A percentile compares a stretch with the other conserved stretches of the same genome.
Conservation (phyloP, 1,140 invertebrate genomes). For the Diorhabda carinulata region DNA sequence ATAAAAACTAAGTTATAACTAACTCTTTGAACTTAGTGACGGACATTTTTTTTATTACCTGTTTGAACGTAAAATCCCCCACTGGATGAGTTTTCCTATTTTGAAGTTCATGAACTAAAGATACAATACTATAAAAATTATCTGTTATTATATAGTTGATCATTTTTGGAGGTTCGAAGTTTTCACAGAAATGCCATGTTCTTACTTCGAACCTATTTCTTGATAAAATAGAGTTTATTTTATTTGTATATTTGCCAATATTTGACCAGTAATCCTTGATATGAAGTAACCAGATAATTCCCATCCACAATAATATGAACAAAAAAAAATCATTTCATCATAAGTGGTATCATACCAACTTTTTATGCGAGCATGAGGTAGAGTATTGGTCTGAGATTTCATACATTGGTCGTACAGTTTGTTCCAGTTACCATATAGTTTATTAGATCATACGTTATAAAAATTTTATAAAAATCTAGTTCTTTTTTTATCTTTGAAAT, state of each 20-base stretch:
- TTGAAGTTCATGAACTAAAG: neutral
- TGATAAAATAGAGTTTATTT: slow-evolving; percentile 5
- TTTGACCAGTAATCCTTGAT: neutral
- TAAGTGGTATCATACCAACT: neutral
- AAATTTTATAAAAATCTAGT: slow-evolving; percentile 15
- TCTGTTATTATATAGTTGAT: slow-evolving; percentile 32
- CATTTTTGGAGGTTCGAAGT: slow-evolving; percentile 24
- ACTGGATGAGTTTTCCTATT: neutral
- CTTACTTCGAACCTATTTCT: slow-evolving; percentile 21
- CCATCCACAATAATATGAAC: neutral
- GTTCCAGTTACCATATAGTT: slow-evolving; percentile 10
- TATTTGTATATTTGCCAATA: neutral
- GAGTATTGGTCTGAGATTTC: neutral
- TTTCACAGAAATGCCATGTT: slow-evolving; percentile 44
- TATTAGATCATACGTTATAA: slow-evolving; percentile 13
- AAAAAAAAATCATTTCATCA: slow-evolving; percentile 12
- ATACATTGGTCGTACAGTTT: slow-evolving; percentile 9
- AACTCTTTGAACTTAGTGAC: too few relatives aligned
- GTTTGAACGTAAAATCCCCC: neutral
- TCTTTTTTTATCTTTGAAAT: slow-evolving; percentile 4
- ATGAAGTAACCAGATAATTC: neutral
- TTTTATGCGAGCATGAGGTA: slow-evolving; percentile 5
- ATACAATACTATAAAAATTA: neutral
- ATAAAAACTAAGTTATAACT: neutral
- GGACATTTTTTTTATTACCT: neutral